A percentile compares a stretch with the other conserved stretches of the same genome.
Conservation (phyloP, 1,140 invertebrate species). For the Drosophila jambulina region DNA sequence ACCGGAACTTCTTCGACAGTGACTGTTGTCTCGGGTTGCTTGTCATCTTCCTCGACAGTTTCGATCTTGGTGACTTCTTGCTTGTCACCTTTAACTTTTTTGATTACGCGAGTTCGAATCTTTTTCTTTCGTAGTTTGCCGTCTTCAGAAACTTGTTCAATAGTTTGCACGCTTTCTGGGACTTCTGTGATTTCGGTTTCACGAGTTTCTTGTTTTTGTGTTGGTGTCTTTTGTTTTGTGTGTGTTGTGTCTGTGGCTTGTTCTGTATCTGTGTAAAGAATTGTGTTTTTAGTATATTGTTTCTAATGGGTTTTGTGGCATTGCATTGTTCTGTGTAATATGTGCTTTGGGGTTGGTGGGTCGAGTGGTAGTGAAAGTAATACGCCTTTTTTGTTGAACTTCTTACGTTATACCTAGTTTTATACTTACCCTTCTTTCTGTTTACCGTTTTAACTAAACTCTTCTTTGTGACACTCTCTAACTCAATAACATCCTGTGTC, state of each 20-base stretch:
- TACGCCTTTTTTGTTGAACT: constrained; percentile 72
- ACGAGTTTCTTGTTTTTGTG: constrained; percentile 81
- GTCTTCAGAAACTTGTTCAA: constrained; percentile 46
- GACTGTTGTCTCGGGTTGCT: constrained; percentile 16
- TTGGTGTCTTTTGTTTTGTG: constrained; percentile 86
- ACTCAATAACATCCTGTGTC: constrained; percentile 16
- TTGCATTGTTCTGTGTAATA: constrained; percentile 79
- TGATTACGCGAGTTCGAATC: constrained; percentile 34
- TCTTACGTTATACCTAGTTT: constrained; percentile 38
- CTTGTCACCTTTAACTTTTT: constrained; percentile 26
- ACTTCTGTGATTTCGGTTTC: constrained; percentile 78
- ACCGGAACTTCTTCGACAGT: too few relatives aligned
- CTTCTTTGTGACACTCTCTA: constrained; percentile 27
- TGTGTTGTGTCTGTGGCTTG: constrained; percentile 85
- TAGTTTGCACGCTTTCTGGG: constrained; percentile 55
- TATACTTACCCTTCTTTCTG: constrained; percentile 60
- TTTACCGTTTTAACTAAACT: constrained; percentile 61
- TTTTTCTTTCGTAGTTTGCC: constrained; percentile 27
- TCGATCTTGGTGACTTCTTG: constrained; percentile 35
- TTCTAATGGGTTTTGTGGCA: constrained; percentile 35
- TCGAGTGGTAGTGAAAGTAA: constrained; percentile 67
- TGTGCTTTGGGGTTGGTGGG: constrained; percentile 74
- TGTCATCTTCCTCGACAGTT: constrained; percentile 35
- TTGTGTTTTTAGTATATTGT: constrained; percentile 69
- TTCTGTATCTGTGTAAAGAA: constrained; percentile 85